phyloP scores from a whole-genome alignment of 2,888 invertebrate species.

The Rhagonycha lutea region DNA sequence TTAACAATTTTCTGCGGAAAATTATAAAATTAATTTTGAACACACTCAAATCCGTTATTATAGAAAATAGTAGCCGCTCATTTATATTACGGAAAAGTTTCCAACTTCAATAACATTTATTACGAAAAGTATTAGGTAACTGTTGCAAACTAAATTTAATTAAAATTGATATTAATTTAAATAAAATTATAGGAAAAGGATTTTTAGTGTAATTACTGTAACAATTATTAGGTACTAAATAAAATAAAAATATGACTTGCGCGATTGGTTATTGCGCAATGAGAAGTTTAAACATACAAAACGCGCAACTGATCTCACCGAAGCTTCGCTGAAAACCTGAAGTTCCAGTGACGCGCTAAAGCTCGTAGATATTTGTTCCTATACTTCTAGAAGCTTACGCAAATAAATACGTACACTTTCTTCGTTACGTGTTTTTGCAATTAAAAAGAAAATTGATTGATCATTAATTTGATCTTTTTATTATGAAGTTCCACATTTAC shows the following conservation, averaged over 20 bases:
- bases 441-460: not conserved
- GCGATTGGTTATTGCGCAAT: slow-evolving; percentile 26
- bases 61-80: not conserved
- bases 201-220: not conserved
- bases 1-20: not conserved
- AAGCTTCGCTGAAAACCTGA: slow-evolving; percentile 25
- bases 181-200: not conserved
- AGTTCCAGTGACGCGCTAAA: slow-evolving; percentile 35
- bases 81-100: not conserved
- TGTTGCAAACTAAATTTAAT: not conserved
- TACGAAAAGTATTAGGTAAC: not conserved
- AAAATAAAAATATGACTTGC: slow-evolving; percentile 14
- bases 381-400: not conserved
- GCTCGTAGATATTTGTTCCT: slow-evolving; percentile 29
- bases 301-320: slow-evolving; percentile 30
- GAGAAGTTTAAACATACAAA: slow-evolving; percentile 21
- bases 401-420: slow-evolving; percentile 2
- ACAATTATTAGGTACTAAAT: not conserved
- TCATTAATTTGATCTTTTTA: not conserved
- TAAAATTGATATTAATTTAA: not conserved
- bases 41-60: not conserved
- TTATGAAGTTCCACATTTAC: not conserved
- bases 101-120: not conserved
- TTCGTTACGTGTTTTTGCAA: not conserved
- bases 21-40: not conserved